Evolutionary conservation across 2,888 invertebrate genomes (phyloP), one percentile per base, ranked within the genome.

Genomic region (Apamea sordens): DNA sequence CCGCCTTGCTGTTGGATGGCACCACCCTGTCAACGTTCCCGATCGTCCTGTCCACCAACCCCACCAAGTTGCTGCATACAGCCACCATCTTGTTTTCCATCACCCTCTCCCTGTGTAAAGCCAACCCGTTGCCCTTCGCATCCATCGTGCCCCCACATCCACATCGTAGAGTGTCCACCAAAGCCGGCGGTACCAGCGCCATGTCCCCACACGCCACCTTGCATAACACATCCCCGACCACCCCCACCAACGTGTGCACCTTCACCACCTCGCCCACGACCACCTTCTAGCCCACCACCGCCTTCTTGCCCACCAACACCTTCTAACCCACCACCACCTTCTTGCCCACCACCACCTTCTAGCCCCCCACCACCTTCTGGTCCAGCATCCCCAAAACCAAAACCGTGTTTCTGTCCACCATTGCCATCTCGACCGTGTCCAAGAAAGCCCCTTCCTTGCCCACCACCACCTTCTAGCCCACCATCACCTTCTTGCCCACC

Each of bases 101-200:
- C 73, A 21, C 64, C 64, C 6, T 15, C 67, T 15, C 13, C 79
- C 47, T 36, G 56, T 21, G 15, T 8, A 6, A 65, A n/a, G 10
- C 28, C 61, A n/a, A 15, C 32, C 15, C 32, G 32, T 44, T 64
- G 44, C 44, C 21, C 73, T n/a, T 68, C 73, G 8, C 71, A 68
- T 44, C 79, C 73, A 2, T 71, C 82, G 3, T 68, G 67, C 36
- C 28, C 80, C 28, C 56, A 76, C 13, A 28, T 82, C 15, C 63
- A 50, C 11, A 21, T 64, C 2, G 69, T 80, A 10, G 53, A 24
- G 15, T 76, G 74, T 63, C 63, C 82, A 5, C 79, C 71, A 28
- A 36, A 44, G 18, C 56, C 79, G 7, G 15, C n/a, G 1, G 28
- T 24, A 44, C 24, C 50, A 32, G 28, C 64, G 11, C 24, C 56